These are phyloP conservation scores for Kryptolebias ocellatus DNA, from an alignment of 2,797 vertebrate genomes.

Conservation along the genomic window DNA sequence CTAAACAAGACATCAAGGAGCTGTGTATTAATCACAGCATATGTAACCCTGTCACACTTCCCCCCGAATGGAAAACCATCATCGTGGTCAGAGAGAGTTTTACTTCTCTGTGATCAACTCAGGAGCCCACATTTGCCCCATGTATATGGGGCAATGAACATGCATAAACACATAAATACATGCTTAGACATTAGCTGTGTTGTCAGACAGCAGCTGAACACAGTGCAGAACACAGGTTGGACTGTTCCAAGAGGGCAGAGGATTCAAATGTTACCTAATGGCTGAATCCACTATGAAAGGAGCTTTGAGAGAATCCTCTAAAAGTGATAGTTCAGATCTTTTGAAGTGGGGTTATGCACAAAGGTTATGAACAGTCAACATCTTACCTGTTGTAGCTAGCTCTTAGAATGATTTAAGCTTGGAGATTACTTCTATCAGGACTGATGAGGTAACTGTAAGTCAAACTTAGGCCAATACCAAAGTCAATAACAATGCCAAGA, in stretches of 20 bases:
- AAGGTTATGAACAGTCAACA: background rate
- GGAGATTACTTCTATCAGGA: too few relatives aligned
- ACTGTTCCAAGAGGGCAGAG: conserved; percentile 56
- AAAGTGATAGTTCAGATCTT: conserved; percentile 22
- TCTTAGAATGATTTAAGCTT: too few relatives aligned
- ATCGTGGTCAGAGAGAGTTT: conserved; percentile 57
- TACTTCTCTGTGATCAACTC: conserved; percentile 45
- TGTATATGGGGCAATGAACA: conserved; percentile 41
- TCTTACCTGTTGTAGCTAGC: too few relatives aligned
- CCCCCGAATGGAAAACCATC: conserved; percentile 63
- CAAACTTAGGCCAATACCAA: too few relatives aligned
- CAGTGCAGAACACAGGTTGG: conserved; percentile 53
- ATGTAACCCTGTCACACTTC: conserved; percentile 60
- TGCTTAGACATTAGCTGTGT: conserved; percentile 33
- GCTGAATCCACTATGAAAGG: conserved; percentile 63
- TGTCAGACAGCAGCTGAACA: conserved; percentile 28
- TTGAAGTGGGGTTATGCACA: background rate
- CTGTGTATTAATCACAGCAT: conserved; percentile 68
- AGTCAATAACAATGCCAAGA: too few relatives aligned
- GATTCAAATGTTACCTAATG: conserved; percentile 62
- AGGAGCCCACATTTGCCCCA: conserved; percentile 16
- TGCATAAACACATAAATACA: conserved; percentile 56
- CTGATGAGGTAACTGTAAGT: too few relatives aligned
- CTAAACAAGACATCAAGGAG: conserved; percentile 74
- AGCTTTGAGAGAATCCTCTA: conserved; percentile 69